Base-by-base conservation (phyloP, 2,888 invertebrate genomes). In the Andrena bucephala region DNA sequence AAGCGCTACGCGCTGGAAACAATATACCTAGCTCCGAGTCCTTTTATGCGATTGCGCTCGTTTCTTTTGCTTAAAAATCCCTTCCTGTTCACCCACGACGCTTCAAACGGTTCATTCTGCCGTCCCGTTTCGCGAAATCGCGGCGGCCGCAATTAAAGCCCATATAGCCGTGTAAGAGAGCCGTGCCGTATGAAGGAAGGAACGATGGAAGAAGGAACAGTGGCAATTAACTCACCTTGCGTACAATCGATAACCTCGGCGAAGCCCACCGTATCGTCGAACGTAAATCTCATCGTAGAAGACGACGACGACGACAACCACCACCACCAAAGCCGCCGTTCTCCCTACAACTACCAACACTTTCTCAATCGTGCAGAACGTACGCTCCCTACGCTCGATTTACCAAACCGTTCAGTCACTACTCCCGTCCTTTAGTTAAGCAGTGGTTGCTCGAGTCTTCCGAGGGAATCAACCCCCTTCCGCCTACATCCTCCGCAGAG, bases 331-430 rank as follows among this genome's bases (percentile, higher is more conserved):
- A 31, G 42, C 59, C 48, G 52, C 50, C 48, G 36, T 33, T 24
- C 68, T 52, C 36, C 54, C 68, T 66, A 54, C 77, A 62, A 68
- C 83, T 54, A 72, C 60, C 54, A 54, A 60, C 73, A 83, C 85
- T 83, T 87, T 83, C 84, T 63, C 86, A 81, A 81, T 87, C 89
- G 81, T 81, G 85, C 75, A 78, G 81, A 87, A 85, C 83, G 77
- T 77, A 79, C 78, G 87, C 86, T 80, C 74, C 83, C 81, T 69
- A 82, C 84, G 89, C 89, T 89, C 87, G 85, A 89, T 89, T 89
- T 89, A 89, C 77, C 89, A 77, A 85, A 86, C 79, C 84, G 83
- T 74, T 88, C 88, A 71, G 77, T 83, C 76, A 69, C 62, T 65
- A 36, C 57, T 63, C 62, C 42, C 70, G 33, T 74, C 76, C 77